Evolutionary conservation across 2,797 vertebrate genomes (phyloP).

Genomic region (Myripristis murdjan): DNA sequence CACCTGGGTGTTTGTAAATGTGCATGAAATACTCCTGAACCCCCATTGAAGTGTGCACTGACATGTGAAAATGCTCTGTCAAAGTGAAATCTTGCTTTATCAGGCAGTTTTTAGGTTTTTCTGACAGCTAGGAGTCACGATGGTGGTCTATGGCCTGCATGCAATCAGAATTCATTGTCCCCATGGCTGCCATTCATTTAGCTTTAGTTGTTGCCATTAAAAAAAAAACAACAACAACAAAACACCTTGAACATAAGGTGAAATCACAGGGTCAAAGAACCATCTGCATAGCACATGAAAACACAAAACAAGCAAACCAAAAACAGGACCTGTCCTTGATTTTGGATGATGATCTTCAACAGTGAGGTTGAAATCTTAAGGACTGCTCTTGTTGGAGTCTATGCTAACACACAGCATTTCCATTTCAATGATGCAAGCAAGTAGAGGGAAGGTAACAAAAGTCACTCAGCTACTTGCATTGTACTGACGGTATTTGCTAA

Average conservation of each 20-base stretch:
- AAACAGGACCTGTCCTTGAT: background rate
- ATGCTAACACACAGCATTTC: conserved; percentile 22
- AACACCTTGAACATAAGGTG: too few species aligned
- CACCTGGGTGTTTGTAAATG: too few species aligned
- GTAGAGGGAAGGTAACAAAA: conserved; percentile 48
- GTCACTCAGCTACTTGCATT: conserved; percentile 35
- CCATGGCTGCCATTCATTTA: too few species aligned
- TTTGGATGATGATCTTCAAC: conserved; percentile 12
- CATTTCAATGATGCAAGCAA: conserved; percentile 42
- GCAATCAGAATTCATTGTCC: too few species aligned
- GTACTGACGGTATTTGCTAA: conserved; percentile 21
- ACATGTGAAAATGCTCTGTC: background rate
- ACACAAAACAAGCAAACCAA: background rate
- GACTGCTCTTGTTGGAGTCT: conserved; percentile 28
- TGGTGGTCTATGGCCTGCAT: too few species aligned
- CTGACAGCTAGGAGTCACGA: background rate
- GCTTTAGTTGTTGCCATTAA: too few species aligned
- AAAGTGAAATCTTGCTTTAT: background rate
- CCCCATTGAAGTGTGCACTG: background rate
- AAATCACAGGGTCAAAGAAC: too few species aligned
- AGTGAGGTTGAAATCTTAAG: conserved; percentile 39
- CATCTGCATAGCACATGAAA: too few species aligned
- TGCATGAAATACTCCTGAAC: background rate
- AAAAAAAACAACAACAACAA: too few species aligned
- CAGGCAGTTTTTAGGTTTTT: background rate